Conservation (phyloP, 2,888 invertebrate genomes). For the Lordiphosa andalusiaca region DNA sequence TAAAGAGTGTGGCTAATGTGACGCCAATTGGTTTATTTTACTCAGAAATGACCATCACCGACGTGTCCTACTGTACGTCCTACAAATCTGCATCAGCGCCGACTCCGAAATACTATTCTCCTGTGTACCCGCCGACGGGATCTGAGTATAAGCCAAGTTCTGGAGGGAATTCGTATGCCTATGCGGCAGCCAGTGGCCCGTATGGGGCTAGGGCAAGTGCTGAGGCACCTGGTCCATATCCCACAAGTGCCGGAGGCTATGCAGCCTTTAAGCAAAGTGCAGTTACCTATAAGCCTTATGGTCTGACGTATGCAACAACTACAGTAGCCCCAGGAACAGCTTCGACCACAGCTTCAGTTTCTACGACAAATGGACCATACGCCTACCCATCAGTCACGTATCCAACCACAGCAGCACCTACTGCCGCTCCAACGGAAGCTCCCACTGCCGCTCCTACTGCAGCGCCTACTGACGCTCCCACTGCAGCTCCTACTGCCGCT, state of each 20-base stretch:
- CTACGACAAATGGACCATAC: not conserved
- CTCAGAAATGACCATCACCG: conserved; percentile 17
- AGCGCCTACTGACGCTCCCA: not conserved
- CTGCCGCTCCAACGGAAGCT: not conserved
- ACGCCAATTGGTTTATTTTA: not conserved
- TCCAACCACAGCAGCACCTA: not conserved
- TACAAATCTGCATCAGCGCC: not conserved
- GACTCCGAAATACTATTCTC: not conserved
- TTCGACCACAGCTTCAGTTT: conserved; percentile 5
- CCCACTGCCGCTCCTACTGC: not conserved
- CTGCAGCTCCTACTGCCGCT: not conserved
- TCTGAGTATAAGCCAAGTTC: not conserved
- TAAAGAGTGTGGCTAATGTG: no score
- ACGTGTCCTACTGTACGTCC: conserved; percentile 3
- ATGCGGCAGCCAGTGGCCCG: conserved; percentile 31
- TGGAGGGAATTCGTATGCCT: conserved; percentile 22
- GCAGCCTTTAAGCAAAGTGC: not conserved
- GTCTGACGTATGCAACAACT: conserved; percentile 4
- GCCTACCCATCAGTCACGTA: not conserved
- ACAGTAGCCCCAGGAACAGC: conserved; percentile 8
- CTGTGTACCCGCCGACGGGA: not conserved
- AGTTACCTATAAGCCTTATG: conserved; percentile 19
- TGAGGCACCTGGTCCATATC: conserved; percentile 35
- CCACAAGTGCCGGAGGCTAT: conserved; percentile 5
- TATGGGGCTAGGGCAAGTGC: conserved; percentile 45